Evolutionary conservation across 92 coral and sea anemone species (phyloP).

Genomic region (Micromussa lordhowensis): DNA sequence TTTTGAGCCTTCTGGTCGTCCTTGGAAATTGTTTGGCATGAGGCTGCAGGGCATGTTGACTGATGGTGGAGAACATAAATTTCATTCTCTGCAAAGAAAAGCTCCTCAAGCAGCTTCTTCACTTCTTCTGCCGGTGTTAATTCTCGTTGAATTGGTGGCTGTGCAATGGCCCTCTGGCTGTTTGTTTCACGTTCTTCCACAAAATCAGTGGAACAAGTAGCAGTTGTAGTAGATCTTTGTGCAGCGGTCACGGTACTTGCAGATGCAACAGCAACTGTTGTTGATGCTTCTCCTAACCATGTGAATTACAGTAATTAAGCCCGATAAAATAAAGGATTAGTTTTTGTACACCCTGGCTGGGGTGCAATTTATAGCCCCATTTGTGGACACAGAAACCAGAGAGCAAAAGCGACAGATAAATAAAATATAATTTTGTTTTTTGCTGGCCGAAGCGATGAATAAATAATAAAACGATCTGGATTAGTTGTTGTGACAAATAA

Average conservation of each 20-base stretch:
- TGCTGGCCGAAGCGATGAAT: too few relatives aligned
- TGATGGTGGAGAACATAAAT: slow-evolving; percentile 57
- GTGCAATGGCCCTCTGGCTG: slow-evolving; percentile 61
- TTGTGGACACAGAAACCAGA: too few relatives aligned
- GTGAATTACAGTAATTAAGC: too few relatives aligned
- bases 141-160: slow-evolving; percentile 50
- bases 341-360: too few relatives aligned
- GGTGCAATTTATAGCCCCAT: too few relatives aligned
- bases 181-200: slow-evolving; percentile 55
- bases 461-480: too few relatives aligned
- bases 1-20: slow-evolving; percentile 58
- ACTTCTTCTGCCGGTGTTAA: slow-evolving; percentile 57
- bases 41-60: slow-evolving; percentile 57
- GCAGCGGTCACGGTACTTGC: slow-evolving; percentile 56
- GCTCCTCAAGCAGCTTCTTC: slow-evolving; percentile 45
- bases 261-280: slow-evolving; percentile 61
- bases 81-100: slow-evolving; percentile 43
- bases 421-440: too few relatives aligned
- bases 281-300: too few relatives aligned
- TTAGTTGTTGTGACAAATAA: too few relatives aligned
- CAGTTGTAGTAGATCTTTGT: slow-evolving; percentile 59
- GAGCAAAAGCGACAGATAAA: too few relatives aligned
- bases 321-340: too few relatives aligned
- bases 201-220: slow-evolving; percentile 47
- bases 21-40: slow-evolving; percentile 47